Conservation (phyloP, 2,797 vertebrate genomes). For the Gephyroberyx darwinii region DNA sequence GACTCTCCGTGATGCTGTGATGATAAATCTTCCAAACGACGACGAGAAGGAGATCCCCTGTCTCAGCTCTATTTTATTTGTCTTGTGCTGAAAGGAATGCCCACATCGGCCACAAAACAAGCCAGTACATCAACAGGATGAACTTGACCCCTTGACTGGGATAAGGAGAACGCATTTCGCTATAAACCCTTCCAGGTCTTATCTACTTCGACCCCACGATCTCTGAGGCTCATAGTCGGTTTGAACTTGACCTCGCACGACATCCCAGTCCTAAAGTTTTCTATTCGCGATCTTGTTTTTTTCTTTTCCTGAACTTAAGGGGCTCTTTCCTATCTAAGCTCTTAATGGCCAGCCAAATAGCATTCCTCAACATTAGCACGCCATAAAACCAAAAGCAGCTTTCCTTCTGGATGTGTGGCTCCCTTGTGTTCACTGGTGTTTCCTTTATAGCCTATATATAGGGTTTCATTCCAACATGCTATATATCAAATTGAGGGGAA, state of each 20-base stretch:
- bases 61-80: not conserved
- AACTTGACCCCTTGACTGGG: slow-evolving; percentile 5
- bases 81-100: not conserved
- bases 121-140: slow-evolving; percentile 7
- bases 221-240: not conserved
- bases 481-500: too few species aligned
- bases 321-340: slow-evolving; percentile 58
- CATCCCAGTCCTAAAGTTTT: slow-evolving; percentile 20
- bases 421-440: slow-evolving; percentile 9
- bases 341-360: slow-evolving; percentile 41
- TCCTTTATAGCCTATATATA: not conserved
- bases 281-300: slow-evolving; percentile 6
- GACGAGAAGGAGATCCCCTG: not conserved
- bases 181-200: not conserved
- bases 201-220: not conserved
- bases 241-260: slow-evolving; percentile 39
- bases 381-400: slow-evolving; percentile 49
- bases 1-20: slow-evolving; percentile 5
- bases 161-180: not conserved
- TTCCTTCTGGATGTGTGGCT: slow-evolving; percentile 42
- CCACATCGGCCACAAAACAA: slow-evolving; percentile 12
- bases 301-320: slow-evolving; percentile 47
- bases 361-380: slow-evolving; percentile 61
- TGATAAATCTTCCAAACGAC: slow-evolving; percentile 26
- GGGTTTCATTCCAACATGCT: slow-evolving; percentile 2